Evolutionary conservation across 2,797 vertebrate species (phyloP).

Genomic region (Sebastes iracundus): DNA sequence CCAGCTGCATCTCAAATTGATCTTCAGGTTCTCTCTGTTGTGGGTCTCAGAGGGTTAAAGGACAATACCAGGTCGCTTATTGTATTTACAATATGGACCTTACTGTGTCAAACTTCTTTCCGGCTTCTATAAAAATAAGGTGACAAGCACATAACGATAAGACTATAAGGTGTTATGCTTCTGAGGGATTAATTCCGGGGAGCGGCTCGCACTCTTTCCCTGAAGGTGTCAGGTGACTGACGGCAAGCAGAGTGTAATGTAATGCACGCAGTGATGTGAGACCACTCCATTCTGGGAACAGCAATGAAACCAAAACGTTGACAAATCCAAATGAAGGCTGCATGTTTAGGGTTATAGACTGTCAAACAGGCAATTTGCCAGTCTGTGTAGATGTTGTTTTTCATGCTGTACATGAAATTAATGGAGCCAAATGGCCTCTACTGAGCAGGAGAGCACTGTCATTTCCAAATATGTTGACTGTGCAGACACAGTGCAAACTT

Average conservation of each 20-base stretch:
- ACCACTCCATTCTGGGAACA: conserved; percentile 29
- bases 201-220: neutral
- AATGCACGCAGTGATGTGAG: conserved; percentile 43
- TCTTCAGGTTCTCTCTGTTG: no score
- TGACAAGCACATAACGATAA: neutral
- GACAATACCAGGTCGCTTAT: neutral
- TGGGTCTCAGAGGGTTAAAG: no score
- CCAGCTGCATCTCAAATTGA: no score
- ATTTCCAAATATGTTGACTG: conserved; percentile 16
- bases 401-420: conserved; percentile 2
- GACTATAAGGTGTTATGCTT: conserved; percentile 21
- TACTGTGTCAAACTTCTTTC: neutral
- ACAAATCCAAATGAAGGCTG: conserved; percentile 33
- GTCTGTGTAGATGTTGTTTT: conserved; percentile 12
- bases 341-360: conserved; percentile 18
- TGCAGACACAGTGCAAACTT: neutral
- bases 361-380: conserved; percentile 19
- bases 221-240: conserved; percentile 41
- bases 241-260: conserved; percentile 28
- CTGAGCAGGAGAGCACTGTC: neutral
- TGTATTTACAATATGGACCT: neutral
- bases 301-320: conserved; percentile 18
- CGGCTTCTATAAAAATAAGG: neutral
- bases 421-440: conserved; percentile 5
- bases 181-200: conserved; percentile 24